Percentiles rank a stretch among this genome's conserved stretches.
Evolutionary conservation across 2,888 invertebrate species (phyloP).

Genomic region (Entomobrya multifasciata): DNA sequence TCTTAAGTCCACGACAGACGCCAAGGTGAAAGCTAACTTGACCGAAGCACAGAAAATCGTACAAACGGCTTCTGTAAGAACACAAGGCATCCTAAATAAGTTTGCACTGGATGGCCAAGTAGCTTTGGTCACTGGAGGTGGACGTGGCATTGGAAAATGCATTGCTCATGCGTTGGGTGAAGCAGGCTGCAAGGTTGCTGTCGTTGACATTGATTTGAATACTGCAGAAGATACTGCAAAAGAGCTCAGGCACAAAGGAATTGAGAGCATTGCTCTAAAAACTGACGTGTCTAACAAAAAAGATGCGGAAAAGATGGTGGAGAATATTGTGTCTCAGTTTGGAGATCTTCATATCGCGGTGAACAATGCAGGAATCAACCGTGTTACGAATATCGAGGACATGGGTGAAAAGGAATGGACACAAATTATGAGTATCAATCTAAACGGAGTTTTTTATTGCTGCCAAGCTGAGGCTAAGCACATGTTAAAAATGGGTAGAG

Average conservation of each 20-base stretch:
- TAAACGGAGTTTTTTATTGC: slow-evolving; percentile 79
- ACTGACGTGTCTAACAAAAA: slow-evolving; percentile 79
- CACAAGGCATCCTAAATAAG: slow-evolving; percentile 76
- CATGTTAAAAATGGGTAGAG: slow-evolving; percentile 79
- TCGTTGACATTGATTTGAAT: slow-evolving; percentile 76
- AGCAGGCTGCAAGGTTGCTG: slow-evolving; percentile 78
- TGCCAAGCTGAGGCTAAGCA: slow-evolving; percentile 79
- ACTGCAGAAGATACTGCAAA: slow-evolving; percentile 76
- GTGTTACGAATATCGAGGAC: slow-evolving; percentile 75
- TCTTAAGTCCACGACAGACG: slow-evolving; percentile 52
- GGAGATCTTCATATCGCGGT: slow-evolving; percentile 78
- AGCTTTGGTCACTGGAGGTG: slow-evolving; percentile 78
- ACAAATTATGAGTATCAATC: slow-evolving; percentile 76
- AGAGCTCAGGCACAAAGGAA: slow-evolving; percentile 76
- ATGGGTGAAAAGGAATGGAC: slow-evolving; percentile 77
- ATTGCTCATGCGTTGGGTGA: slow-evolving; percentile 78
- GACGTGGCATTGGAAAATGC: slow-evolving; percentile 74
- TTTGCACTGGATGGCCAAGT: slow-evolving; percentile 79
- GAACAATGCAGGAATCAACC: slow-evolving; percentile 79
- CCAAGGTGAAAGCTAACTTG: slow-evolving; percentile 67
- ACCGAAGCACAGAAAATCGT: slow-evolving; percentile 71
- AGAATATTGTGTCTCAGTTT: slow-evolving; percentile 73
- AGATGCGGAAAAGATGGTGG: slow-evolving; percentile 77
- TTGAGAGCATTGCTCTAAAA: slow-evolving; percentile 76
- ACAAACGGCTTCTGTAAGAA: slow-evolving; percentile 59